These are phyloP conservation scores for Poeciliopsis turneri DNA, from an alignment of 2,797 vertebrate genomes.

Conservation along the genomic window DNA sequence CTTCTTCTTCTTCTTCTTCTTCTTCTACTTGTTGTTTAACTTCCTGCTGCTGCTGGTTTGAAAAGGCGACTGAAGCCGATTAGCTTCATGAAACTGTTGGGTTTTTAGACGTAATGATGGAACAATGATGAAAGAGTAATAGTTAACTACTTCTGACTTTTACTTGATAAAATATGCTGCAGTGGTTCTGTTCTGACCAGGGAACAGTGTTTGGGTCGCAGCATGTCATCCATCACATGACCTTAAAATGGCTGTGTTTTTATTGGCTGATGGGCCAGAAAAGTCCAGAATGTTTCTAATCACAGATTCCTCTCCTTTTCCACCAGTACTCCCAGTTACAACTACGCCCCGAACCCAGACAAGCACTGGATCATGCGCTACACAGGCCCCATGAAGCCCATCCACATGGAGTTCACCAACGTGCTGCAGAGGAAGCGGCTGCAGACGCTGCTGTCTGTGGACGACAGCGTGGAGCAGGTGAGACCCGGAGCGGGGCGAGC, in stretches of 20 bases:
- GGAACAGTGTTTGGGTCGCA: too few relatives aligned
- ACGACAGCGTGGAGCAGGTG: conserved; percentile 94
- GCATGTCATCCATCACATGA: too few relatives aligned
- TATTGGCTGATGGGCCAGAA: too few relatives aligned
- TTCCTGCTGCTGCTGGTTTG: neutral
- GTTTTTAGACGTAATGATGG: too few relatives aligned
- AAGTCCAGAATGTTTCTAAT: too few relatives aligned
- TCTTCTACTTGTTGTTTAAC: neutral
- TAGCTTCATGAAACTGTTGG: too few relatives aligned
- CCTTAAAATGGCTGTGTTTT: too few relatives aligned
- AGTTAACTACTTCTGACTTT: too few relatives aligned
- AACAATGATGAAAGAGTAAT: too few relatives aligned
- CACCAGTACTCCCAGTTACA: conserved; percentile 93
- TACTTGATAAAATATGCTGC: too few relatives aligned
- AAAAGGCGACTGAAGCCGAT: neutral
- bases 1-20: neutral
- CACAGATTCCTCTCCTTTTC: neutral
- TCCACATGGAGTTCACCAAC: conserved; percentile 99
- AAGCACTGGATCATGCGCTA: conserved; percentile 99
- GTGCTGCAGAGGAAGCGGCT: conserved; percentile 93
- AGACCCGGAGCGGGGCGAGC: neutral
- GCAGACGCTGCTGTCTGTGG: conserved; percentile 95
- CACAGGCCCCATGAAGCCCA: conserved; percentile 94
- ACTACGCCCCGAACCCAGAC: conserved; percentile 95
- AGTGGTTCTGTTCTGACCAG: too few relatives aligned